Conservation (phyloP, 2,113 vertebrate species). For the Hippocampus mohnikei region DNA sequence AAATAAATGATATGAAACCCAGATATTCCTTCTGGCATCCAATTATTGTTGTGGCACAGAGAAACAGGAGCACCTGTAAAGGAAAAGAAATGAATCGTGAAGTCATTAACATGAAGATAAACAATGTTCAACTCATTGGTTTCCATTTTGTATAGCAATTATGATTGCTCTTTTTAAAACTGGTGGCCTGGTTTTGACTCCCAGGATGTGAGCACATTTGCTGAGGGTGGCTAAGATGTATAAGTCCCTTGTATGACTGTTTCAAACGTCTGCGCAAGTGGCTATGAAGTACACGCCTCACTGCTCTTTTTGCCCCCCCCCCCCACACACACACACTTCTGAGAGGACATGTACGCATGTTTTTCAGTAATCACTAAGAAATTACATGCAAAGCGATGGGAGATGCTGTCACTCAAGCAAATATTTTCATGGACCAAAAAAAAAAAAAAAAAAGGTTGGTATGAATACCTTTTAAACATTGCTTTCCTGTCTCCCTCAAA, state of each 20-base stretch:
- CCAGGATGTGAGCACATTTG: not conserved
- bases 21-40: not conserved
- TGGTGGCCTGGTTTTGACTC: not conserved
- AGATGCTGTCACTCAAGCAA: no score
- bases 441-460: no score
- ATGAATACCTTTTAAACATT: no score
- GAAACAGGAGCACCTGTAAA: constrained; percentile 26
- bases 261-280: not conserved
- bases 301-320: no score
- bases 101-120: constrained; percentile 14
- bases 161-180: not conserved
- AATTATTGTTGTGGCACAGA: not conserved
- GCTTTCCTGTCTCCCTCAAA: constrained; percentile 2
- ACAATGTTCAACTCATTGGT: constrained; percentile 3
- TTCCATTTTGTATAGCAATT: not conserved
- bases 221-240: not conserved
- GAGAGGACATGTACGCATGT: not conserved
- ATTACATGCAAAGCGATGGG: not conserved
- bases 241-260: not conserved
- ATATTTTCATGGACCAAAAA: no score
- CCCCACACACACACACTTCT: no score
- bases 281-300: not conserved
- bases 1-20: not conserved
- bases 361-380: not conserved
- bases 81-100: constrained; percentile 18